phyloP scores from a whole-genome alignment of 2,888 invertebrate genomes.

The Chesias legatella region DNA sequence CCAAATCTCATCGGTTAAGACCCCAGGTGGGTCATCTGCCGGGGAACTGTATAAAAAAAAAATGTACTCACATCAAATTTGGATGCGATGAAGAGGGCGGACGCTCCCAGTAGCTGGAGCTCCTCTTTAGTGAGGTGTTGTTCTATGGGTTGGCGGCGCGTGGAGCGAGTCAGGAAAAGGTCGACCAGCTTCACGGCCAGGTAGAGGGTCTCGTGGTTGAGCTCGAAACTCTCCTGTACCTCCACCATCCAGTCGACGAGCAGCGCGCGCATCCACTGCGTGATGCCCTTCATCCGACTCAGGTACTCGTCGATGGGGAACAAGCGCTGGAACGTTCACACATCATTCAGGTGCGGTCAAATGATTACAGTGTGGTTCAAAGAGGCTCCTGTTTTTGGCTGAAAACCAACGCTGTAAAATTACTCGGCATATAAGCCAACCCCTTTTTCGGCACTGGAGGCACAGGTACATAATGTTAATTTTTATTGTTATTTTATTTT shows the following conservation, averaged over 20 bases:
- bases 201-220: conserved; percentile 99
- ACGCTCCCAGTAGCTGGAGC: conserved; percentile 94
- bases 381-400: no score
- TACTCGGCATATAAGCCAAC: no score
- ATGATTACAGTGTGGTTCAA: no score
- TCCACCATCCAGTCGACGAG: conserved; percentile 99
- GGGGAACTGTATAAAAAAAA: no score
- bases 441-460: no score
- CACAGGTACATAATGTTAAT: no score
- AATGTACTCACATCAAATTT: conserved; percentile 93
- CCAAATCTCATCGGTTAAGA: no score
- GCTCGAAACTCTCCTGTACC: conserved; percentile 97
- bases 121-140: conserved; percentile 88
- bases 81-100: conserved; percentile 94
- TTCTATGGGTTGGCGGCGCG: conserved; percentile 45
- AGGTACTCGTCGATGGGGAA: conserved; percentile 92
- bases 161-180: conserved; percentile 83
- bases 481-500: no score
- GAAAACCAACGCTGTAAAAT: no score
- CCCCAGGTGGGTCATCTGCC: no score
- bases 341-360: neutral
- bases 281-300: conserved; percentile 87
- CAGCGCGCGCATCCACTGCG: conserved; percentile 93
- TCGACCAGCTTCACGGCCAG: conserved; percentile 98
- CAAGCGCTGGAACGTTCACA: conserved; percentile 65